Conservation (phyloP, 2,888 invertebrate species). For the Dicyrtomina minuta region DNA sequence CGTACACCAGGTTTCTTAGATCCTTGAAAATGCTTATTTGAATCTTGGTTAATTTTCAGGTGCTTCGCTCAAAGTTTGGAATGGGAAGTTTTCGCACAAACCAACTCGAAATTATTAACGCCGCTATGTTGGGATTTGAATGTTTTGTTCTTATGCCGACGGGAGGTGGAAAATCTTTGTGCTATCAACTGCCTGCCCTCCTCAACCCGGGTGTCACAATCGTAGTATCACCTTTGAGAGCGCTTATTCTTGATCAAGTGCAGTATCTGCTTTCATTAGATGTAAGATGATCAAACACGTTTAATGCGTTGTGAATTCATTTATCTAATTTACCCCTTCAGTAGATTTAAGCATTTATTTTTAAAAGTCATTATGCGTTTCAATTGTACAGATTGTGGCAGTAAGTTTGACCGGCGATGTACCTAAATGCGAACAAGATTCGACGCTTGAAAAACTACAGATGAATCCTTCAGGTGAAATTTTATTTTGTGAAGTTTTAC, state of each 20-base stretch:
- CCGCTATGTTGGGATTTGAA: conserved; percentile 79
- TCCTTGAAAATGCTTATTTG: conserved; percentile 5
- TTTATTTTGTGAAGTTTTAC: background rate
- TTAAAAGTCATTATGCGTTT: too few relatives aligned
- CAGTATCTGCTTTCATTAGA: too few relatives aligned
- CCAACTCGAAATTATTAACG: conserved; percentile 92
- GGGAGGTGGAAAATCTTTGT: conserved; percentile 91
- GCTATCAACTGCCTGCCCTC: conserved; percentile 87
- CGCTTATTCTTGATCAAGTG: conserved; percentile 95
- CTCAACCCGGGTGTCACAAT: conserved; percentile 84
- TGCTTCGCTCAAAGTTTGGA: conserved; percentile 80
- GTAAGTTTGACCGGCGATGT: conserved; percentile 80
- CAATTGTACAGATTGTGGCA: conserved; percentile 80
- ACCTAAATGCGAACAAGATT: conserved; percentile 64
- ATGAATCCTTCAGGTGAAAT: conserved; percentile 58
- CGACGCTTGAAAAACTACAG: conserved; percentile 73
- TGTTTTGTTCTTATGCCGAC: conserved; percentile 98
- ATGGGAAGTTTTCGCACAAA: conserved; percentile 85
- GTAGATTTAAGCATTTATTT: too few relatives aligned
- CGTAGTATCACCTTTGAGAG: conserved; percentile 83
- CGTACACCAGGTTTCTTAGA: too few relatives aligned
- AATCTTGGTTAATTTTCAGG: conserved; percentile 54
- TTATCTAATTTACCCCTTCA: background rate
- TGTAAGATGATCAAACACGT: conserved; percentile 61
- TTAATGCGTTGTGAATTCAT: conserved; percentile 24